These are phyloP conservation scores for Paramormyrops kingsleyae DNA, from an alignment of 2,113 vertebrate species.

Conservation along the genomic window DNA sequence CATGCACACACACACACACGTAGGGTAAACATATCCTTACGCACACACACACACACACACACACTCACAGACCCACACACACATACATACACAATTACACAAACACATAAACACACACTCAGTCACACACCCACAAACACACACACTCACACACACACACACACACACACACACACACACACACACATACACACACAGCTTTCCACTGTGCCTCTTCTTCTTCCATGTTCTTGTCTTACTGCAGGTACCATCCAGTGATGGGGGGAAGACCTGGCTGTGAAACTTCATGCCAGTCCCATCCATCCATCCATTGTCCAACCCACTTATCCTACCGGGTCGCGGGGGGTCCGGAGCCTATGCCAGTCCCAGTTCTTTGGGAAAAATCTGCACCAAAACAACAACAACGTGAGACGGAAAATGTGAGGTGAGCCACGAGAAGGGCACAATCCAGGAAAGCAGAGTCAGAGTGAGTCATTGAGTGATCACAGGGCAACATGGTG, in stretches of 20 bases:
- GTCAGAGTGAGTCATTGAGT: not conserved
- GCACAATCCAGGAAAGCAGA: not conserved
- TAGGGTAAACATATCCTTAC: too few relatives aligned
- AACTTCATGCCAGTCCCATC: not conserved
- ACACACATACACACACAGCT: not conserved
- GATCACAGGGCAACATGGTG: not conserved
- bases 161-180: conserved; percentile 44
- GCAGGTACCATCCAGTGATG: not conserved
- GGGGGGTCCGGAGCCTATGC: too few relatives aligned
- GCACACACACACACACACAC: not conserved
- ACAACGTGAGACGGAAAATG: not conserved
- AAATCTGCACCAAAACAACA: too few relatives aligned
- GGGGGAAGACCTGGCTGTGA: not conserved
- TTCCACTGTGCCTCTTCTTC: not conserved
- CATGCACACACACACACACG: not conserved
- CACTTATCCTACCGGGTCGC: too few relatives aligned
- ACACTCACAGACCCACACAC: conserved; percentile 45
- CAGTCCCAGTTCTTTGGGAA: not conserved
- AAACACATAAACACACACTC: conserved; percentile 45
- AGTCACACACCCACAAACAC: not conserved
- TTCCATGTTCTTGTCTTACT: not conserved
- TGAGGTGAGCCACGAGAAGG: not conserved
- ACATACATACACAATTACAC: not conserved
- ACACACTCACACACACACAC: conserved; percentile 21
- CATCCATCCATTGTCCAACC: too few relatives aligned